Evolutionary conservation across 2,797 vertebrate species (phyloP).

Genomic region (Orientallactaga sibirica): DNA sequence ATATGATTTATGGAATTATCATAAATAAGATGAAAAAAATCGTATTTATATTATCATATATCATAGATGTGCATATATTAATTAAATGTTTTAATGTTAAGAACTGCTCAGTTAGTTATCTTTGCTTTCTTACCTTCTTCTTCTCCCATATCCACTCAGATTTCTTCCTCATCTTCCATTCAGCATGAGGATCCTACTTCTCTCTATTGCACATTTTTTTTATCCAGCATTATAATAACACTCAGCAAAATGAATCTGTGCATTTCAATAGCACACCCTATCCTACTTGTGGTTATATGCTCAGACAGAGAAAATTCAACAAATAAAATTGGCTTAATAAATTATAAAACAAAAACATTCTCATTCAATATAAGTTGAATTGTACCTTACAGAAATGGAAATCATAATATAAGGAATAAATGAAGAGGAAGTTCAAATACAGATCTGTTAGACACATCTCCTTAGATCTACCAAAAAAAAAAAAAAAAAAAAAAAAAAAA

Average conservation of each 20-base stretch:
- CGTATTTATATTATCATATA: not conserved
- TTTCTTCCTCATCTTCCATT: not conserved
- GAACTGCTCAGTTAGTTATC: not conserved
- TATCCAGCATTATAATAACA: slow-evolving; percentile 11
- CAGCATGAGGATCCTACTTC: not conserved
- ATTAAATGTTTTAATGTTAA: not conserved
- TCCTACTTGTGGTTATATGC: not conserved
- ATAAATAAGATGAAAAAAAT: not conserved
- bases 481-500: too few relatives aligned
- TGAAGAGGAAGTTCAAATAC: not conserved
- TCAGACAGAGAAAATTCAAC: not conserved
- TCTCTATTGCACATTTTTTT: not conserved
- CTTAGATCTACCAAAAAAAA: not conserved
- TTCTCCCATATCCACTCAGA: not conserved
- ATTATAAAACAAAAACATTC: not conserved
- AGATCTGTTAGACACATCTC: not conserved
- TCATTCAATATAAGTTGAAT: not conserved
- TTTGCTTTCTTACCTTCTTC: not conserved
- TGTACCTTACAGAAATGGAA: not conserved
- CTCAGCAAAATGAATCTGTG: not conserved
- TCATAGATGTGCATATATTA: not conserved
- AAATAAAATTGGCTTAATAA: not conserved
- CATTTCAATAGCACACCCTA: not conserved
- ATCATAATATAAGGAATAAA: not conserved
- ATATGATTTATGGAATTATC: not conserved